Percentiles rank a stretch among this genome's conserved stretches.
Evolutionary conservation across 2,113 vertebrate genomes (phyloP).

Genomic region (Meriones unguiculatus): DNA sequence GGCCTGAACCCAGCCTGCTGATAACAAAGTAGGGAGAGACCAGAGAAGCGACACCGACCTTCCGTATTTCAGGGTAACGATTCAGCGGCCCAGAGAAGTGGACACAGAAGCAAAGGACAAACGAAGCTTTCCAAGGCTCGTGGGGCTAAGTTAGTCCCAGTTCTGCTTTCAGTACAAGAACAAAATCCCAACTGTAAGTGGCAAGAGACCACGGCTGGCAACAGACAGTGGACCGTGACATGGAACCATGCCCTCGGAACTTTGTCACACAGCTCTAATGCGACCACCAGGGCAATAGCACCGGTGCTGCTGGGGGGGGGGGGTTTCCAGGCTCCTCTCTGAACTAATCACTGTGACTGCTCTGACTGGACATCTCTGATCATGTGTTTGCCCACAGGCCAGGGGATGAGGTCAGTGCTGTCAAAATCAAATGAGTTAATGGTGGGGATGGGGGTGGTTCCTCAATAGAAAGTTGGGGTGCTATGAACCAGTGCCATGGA

Average conservation of each 20-base stretch:
- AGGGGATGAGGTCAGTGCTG: background rate
- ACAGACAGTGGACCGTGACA: rapidly evolving
- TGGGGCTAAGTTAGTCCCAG: background rate
- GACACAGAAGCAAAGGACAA: background rate
- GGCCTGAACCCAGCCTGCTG: background rate
- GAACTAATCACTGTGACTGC: background rate
- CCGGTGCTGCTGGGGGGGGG: background rate
- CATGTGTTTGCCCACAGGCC: background rate
- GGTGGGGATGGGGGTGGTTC: background rate
- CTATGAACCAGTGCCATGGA: background rate
- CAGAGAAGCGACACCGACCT: background rate
- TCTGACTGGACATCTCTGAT: background rate
- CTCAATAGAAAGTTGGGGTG: background rate
- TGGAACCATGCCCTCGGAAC: background rate
- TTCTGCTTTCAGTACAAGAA: background rate
- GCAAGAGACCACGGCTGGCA: background rate
- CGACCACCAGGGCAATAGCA: rapidly evolving
- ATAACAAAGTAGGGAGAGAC: background rate
- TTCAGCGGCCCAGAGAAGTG: background rate
- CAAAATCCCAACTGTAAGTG: background rate
- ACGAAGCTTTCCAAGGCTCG: background rate
- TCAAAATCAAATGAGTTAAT: background rate
- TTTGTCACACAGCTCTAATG: too few species aligned
- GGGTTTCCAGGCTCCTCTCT: background rate
- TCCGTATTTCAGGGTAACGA: background rate